phyloP scores from a whole-genome alignment of 2,888 invertebrate genomes.

The Lamproptera curius region DNA sequence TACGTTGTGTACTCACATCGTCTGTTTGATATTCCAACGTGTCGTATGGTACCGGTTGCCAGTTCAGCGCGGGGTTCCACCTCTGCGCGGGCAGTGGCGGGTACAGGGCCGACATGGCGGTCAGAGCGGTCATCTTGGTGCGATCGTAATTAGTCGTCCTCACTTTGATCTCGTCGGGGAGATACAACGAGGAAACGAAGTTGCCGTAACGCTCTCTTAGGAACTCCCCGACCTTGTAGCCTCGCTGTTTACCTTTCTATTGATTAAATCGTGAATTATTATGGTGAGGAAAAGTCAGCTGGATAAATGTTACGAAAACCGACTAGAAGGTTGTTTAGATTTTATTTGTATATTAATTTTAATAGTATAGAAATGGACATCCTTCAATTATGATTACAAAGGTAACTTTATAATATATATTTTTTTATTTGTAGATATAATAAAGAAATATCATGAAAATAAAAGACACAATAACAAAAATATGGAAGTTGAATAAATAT shows the following conservation, averaged over 20 bases:
- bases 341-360: too few relatives aligned
- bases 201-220: conserved; percentile 63
- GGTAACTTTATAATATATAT: too few relatives aligned
- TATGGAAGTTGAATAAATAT: too few relatives aligned
- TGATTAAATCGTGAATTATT: conserved; percentile 6
- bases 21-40: conserved; percentile 51
- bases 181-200: conserved; percentile 64
- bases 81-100: conserved; percentile 76
- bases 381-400: too few relatives aligned
- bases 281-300: conserved; percentile 4
- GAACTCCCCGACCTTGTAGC: conserved; percentile 66
- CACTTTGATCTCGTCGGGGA: conserved; percentile 65
- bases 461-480: too few relatives aligned
- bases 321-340: too few relatives aligned
- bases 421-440: too few relatives aligned
- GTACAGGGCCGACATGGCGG: conserved; percentile 83
- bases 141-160: conserved; percentile 84
- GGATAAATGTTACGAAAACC: neutral
- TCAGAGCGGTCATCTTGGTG: conserved; percentile 85
- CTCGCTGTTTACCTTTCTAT: conserved; percentile 74
- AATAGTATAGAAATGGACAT: too few relatives aligned
- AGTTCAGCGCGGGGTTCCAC: conserved; percentile 77
- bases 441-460: too few relatives aligned
- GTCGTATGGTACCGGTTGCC: conserved; percentile 83
- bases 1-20: conserved; percentile 51